These are phyloP conservation scores for Osedax frankpressi DNA, from an alignment of 2,888 invertebrate genomes.

Conservation along the genomic window DNA sequence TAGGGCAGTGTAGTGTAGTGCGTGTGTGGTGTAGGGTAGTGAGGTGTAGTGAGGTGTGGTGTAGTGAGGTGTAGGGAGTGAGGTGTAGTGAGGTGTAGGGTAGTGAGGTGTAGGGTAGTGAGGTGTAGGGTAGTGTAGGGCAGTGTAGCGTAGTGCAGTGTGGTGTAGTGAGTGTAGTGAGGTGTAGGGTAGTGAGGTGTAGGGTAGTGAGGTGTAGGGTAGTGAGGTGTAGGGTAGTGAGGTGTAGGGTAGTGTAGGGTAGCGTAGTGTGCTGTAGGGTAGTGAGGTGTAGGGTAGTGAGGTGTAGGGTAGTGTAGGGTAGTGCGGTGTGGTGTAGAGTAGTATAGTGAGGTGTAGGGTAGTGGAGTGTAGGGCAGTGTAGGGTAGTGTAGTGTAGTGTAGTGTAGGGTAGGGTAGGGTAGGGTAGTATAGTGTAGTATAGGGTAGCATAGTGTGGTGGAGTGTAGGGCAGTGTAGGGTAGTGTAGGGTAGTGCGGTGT, in stretches of 20 bases:
- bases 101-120: neutral
- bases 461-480: too few species aligned
- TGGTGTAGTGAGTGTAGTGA: too few species aligned
- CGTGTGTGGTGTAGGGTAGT: neutral
- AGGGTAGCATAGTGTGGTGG: neutral
- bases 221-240: too few species aligned
- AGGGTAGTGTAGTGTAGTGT: conserved; percentile 26
- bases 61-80: neutral
- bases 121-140: too few species aligned
- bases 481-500: too few species aligned
- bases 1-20: too few species aligned
- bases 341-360: neutral
- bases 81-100: neutral
- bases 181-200: neutral
- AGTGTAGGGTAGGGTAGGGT: conserved; percentile 15
- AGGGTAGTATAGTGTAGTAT: too few species aligned
- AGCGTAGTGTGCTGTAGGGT: too few species aligned
- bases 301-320: neutral
- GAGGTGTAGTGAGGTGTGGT: too few species aligned
- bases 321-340: neutral
- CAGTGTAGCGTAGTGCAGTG: too few species aligned
- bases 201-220: neutral
- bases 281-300: too few species aligned
- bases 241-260: too few species aligned
- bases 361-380: neutral